Conservation (phyloP, 2,113 vertebrate species). For the Anolis carolinensis region DNA sequence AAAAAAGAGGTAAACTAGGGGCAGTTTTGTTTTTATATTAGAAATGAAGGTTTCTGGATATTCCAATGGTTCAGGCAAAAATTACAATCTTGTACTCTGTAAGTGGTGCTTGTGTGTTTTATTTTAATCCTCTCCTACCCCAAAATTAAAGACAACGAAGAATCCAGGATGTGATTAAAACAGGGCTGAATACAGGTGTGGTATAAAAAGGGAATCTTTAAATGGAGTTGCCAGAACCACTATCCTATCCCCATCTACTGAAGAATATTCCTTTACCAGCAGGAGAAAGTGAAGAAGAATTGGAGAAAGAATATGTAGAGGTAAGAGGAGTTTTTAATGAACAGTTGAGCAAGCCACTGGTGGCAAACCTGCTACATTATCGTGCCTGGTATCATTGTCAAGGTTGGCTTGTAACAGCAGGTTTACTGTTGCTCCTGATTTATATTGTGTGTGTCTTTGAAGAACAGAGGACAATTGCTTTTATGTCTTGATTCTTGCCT, state of each 20-base stretch:
- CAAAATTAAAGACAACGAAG: slow-evolving; percentile 28
- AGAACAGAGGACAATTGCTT: neutral
- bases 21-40: slow-evolving; percentile 40
- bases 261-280: neutral
- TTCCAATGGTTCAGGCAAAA: slow-evolving; percentile 42
- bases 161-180: neutral
- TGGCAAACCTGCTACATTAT: no score
- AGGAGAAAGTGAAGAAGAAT: no score
- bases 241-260: neutral
- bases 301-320: neutral
- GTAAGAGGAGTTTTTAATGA: neutral
- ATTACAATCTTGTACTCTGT: slow-evolving; percentile 10
- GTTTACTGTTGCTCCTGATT: neutral
- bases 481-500: neutral
- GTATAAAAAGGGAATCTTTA: neutral
- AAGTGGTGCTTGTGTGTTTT: slow-evolving; percentile 4
- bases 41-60: slow-evolving; percentile 14
- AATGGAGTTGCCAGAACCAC: neutral
- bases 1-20: slow-evolving; percentile 48
- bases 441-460: neutral
- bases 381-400: neutral
- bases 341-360: no score
- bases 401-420: neutral
- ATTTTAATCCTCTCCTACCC: slow-evolving; percentile 4
- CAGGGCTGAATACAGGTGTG: neutral